Evolutionary conservation across 2,113 vertebrate species (phyloP), one percentile per base, ranked within the genome.

Genomic region (Tylochromis polylepis): DNA sequence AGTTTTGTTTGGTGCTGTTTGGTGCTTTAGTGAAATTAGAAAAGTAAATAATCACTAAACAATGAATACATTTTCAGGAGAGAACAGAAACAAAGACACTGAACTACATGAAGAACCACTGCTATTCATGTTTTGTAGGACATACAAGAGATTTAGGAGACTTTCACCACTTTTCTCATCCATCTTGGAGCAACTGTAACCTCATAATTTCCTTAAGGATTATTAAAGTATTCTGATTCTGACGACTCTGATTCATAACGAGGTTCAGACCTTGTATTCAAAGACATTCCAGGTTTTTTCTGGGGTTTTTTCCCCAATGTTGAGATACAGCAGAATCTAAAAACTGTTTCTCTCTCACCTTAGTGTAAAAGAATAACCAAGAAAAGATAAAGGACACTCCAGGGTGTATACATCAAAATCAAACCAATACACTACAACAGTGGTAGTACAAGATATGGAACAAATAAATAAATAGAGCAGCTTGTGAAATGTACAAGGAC

Each of bases 1-100:
- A 46, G 65, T 46, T 72, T 72, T 27, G 0, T 27, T 46, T 46
- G 27, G 14, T 0, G 22, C 1, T 2, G 0, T 27, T 46, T 46
- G 27, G 14, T 0, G 22, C 1, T 2, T n/a, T n/a, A n/a, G n/a
- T n/a, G n/a, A n/a, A n/a, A 70, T 43, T 43, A 70, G 3, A 70
- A 41, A 9, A 70, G 62, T 43, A 70, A 4, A 70, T 24, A 41
- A 70, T 41, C 36, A 70, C n/a, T 43, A n/a, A 43, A 70, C 12
- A n/a, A 70, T 70, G 12, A 70, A 15, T 70, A 15, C n/a, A 70
- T 5, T 2, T 41, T 70, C n/a, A 70, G 62, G 62, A 43, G 36
- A 43, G 62, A 70, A 70, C 15, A 43, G 62, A 53, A 53, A n/a
- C 8, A 70, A 43, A 0, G 4, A 70, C 62, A 41, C 11, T 70